Evolutionary conservation across 2,797 vertebrate species (phyloP).

Genomic region (Alectoris magna): DNA sequence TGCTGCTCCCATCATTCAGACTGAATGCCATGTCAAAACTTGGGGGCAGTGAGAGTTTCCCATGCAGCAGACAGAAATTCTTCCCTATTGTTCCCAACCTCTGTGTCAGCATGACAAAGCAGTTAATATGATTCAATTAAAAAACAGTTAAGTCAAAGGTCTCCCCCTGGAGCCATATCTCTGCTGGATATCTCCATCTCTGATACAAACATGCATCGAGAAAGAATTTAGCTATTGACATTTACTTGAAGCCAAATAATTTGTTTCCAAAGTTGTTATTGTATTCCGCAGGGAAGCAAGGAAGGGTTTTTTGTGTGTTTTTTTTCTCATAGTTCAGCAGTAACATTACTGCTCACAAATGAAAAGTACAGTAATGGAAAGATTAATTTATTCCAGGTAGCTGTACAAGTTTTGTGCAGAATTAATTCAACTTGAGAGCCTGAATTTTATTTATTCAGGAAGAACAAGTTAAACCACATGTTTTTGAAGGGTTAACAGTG

Average conservation of each 20-base stretch:
- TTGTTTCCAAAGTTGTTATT: background rate
- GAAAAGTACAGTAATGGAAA: background rate
- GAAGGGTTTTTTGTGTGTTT: background rate
- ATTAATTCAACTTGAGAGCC: background rate
- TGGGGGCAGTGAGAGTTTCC: background rate
- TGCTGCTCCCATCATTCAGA: background rate
- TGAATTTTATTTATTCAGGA: background rate
- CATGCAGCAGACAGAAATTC: slow-evolving; percentile 33
- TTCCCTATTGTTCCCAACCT: slow-evolving; percentile 4
- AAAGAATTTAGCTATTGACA: background rate
- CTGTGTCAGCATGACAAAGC: background rate
- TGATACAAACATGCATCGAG: background rate
- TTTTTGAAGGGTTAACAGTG: background rate
- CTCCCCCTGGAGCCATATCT: slow-evolving; percentile 17
- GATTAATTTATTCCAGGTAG: background rate
- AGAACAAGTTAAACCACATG: background rate
- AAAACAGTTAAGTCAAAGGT: slow-evolving; percentile 57
- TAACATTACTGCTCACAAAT: background rate
- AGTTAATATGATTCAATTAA: slow-evolving; percentile 36
- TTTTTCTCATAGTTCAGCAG: background rate
- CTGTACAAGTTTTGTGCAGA: background rate
- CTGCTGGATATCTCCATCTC: slow-evolving; percentile 43
- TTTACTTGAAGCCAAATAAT: background rate
- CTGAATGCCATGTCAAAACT: background rate
- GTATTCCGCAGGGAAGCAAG: background rate